Evolutionary conservation across 2,113 vertebrate species (phyloP).

Genomic region (Pteropus alecto): DNA sequence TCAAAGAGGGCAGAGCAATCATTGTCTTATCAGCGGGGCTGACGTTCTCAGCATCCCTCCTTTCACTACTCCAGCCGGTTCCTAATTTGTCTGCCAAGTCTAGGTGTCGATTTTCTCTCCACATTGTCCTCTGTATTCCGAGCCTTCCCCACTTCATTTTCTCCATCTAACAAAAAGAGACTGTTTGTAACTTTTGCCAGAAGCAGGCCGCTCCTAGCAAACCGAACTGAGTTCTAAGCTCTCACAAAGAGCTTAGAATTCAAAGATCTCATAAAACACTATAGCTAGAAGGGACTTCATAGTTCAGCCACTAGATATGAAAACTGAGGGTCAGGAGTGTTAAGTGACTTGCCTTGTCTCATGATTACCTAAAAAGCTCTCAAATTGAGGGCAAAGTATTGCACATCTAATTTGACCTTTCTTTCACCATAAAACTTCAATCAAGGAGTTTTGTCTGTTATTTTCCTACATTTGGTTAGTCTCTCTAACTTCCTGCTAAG

Average conservation of each 20-base stretch:
- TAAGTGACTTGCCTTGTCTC: background rate
- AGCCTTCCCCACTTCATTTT: background rate
- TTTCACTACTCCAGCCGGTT: background rate
- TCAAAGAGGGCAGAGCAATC: background rate
- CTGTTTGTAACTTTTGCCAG: slow-evolving; percentile 21
- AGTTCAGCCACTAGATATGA: background rate
- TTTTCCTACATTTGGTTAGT: slow-evolving; percentile 28
- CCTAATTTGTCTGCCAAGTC: background rate
- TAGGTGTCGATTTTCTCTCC: background rate
- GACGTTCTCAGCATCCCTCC: background rate
- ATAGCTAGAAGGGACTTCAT: background rate
- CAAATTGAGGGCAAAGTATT: background rate
- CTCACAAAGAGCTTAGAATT: background rate
- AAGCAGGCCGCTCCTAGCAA: background rate
- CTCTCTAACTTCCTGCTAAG: background rate
- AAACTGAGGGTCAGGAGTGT: background rate
- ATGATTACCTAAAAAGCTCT: background rate
- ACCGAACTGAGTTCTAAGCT: background rate
- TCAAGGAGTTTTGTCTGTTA: background rate
- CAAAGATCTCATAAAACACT: background rate
- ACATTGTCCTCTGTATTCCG: background rate
- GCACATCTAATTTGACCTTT: background rate
- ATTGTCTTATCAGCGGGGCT: background rate
- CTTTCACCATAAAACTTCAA: background rate
- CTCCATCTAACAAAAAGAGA: background rate